Evolutionary conservation across 2,888 invertebrate species (phyloP).

Genomic region (Herminia tarsipennalis): DNA sequence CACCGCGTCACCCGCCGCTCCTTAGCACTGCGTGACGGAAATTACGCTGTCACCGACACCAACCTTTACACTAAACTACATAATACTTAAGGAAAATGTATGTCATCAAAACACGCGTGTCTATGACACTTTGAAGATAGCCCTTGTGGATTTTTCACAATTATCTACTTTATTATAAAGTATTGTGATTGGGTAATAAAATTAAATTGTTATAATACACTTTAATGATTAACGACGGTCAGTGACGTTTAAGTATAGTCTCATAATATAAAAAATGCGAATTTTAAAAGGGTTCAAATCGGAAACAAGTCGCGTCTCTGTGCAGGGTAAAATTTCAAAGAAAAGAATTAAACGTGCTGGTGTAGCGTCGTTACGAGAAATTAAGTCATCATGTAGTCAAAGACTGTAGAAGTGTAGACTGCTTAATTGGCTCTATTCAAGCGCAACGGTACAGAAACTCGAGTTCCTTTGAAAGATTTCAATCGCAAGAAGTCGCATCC

Average conservation of each 20-base stretch:
- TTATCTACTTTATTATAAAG: too few relatives aligned
- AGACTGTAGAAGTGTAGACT: constrained; percentile 29
- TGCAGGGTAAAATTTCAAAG: too few relatives aligned
- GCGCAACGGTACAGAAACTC: constrained; percentile 72
- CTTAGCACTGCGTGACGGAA: constrained; percentile 49
- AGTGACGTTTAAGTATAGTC: too few relatives aligned
- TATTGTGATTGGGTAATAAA: too few relatives aligned
- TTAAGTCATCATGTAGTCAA: constrained; percentile 37
- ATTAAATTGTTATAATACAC: too few relatives aligned
- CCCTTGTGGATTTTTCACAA: background rate
- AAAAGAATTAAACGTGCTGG: constrained; percentile 37
- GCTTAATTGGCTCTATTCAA: constrained; percentile 70
- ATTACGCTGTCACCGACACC: constrained; percentile 44
- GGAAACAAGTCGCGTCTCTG: too few relatives aligned
- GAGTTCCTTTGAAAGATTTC: constrained; percentile 72
- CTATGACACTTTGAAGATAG: background rate
- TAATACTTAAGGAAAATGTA: constrained; percentile 19
- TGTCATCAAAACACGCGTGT: background rate
- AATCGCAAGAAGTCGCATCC: constrained; percentile 61
- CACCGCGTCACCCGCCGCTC: constrained; percentile 41
- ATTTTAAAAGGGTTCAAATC: too few relatives aligned
- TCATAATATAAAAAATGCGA: too few relatives aligned
- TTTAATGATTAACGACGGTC: too few relatives aligned
- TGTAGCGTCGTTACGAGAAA: constrained; percentile 19
- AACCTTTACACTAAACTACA: constrained; percentile 14